These are phyloP conservation scores for Notothenia coriiceps DNA, from an alignment of 2,113 vertebrate genomes.

Conservation along the genomic window DNA sequence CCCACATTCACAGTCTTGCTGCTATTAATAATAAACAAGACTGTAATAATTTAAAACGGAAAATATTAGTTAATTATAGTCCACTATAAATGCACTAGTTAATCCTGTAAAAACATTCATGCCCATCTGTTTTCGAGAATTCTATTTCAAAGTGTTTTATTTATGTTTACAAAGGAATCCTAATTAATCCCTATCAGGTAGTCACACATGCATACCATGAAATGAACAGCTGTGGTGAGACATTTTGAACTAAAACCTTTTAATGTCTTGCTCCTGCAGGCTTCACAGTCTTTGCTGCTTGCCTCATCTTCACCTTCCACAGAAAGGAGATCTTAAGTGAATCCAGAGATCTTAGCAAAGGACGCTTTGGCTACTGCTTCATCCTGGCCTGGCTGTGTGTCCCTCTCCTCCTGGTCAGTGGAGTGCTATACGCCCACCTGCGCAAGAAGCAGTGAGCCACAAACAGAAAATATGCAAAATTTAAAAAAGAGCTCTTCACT, in stretches of 20 bases:
- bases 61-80: too few relatives aligned
- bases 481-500: not conserved
- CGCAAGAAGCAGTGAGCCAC: conserved; percentile 85
- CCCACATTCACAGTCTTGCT: too few relatives aligned
- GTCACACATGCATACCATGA: not conserved
- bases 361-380: conserved; percentile 90
- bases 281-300: conserved; percentile 85
- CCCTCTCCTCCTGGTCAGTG: conserved; percentile 87
- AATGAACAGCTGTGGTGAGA: not conserved
- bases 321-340: conserved; percentile 82
- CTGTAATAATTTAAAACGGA: too few relatives aligned
- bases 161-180: not conserved
- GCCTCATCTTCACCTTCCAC: conserved; percentile 89
- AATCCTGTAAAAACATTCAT: too few relatives aligned
- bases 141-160: too few relatives aligned
- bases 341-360: conserved; percentile 67
- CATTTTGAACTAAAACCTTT: not conserved
- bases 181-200: not conserved
- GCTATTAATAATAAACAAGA: too few relatives aligned
- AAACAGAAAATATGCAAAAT: not conserved
- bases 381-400: conserved; percentile 89
- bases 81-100: too few relatives aligned
- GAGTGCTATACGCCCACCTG: conserved; percentile 88
- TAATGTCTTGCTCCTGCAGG: conserved; percentile 72
- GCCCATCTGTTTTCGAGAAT: too few relatives aligned